Evolutionary conservation across 2,797 vertebrate genomes (phyloP).

Genomic region (Scarus forsteni): DNA sequence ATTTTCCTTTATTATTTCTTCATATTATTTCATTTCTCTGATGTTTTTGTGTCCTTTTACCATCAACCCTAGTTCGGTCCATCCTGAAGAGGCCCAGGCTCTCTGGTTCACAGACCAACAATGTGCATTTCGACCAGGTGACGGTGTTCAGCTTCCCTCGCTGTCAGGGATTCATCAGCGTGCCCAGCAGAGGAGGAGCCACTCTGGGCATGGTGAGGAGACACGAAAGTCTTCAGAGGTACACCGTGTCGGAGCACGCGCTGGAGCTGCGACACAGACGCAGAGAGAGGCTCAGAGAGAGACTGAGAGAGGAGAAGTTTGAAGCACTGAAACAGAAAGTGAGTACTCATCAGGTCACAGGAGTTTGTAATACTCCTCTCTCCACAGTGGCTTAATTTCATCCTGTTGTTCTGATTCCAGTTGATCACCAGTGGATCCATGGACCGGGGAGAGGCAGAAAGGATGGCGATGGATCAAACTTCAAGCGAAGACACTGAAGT

Average conservation of each 20-base stretch:
- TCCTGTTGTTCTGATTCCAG: conserved; percentile 67
- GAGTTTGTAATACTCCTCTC: accelerated
- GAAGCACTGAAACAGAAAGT: conserved; percentile 85
- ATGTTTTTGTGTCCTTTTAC: conserved; percentile 2
- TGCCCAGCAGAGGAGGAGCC: conserved; percentile 92
- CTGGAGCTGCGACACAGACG: conserved; percentile 82
- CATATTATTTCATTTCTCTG: not conserved
- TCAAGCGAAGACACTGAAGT: conserved; percentile 69
- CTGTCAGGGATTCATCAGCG: conserved; percentile 94
- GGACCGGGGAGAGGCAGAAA: conserved; percentile 78
- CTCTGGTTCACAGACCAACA: conserved; percentile 74
- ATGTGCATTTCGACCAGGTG: conserved; percentile 89
- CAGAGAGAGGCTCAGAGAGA: conserved; percentile 84
- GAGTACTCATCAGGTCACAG: conserved; percentile 37
- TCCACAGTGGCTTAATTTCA: not conserved
- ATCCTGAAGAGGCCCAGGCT: conserved; percentile 90
- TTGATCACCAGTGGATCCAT: conserved; percentile 80
- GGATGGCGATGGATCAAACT: conserved; percentile 84
- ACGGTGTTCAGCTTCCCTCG: conserved; percentile 92
- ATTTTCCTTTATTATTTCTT: too few species aligned
- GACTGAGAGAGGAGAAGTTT: conserved; percentile 86
- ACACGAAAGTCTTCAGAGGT: conserved; percentile 85
- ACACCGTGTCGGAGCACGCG: conserved; percentile 88
- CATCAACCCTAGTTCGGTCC: conserved; percentile 78
- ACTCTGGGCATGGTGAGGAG: conserved; percentile 91